Percentiles rank a stretch among this genome's conserved stretches.
Conservation (phyloP, 92 coral and sea anemone genomes). For the Hydrozoanthus gracilis region DNA sequence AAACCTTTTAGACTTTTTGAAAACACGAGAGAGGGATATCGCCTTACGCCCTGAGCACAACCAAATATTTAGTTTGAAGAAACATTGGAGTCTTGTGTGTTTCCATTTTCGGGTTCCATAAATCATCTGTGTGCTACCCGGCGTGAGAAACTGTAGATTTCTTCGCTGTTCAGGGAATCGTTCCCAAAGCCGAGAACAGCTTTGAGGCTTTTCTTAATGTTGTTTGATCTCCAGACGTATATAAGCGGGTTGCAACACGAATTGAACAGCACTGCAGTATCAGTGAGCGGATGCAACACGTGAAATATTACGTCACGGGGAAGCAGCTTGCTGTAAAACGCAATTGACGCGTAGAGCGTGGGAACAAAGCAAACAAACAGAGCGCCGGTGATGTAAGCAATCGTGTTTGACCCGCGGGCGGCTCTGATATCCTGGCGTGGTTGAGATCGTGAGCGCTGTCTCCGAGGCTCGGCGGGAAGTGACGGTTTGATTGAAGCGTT, state of each 20-base stretch:
- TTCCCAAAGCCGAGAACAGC: constrained; percentile 32
- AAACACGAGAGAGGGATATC: too few relatives aligned
- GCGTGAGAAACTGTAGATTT: background rate
- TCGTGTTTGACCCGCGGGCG: constrained; percentile 61
- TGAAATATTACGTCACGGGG: constrained; percentile 57
- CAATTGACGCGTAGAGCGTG: constrained; percentile 54
- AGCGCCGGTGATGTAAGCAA: constrained; percentile 65
- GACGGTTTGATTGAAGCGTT: background rate
- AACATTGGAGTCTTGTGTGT: background rate
- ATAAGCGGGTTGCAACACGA: constrained; percentile 74
- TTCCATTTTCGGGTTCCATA: background rate
- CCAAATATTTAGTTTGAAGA: too few relatives aligned
- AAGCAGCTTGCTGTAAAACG: constrained; percentile 32
- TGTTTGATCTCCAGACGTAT: constrained; percentile 73
- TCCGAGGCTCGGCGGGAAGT: background rate
- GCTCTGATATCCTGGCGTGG: constrained; percentile 5
- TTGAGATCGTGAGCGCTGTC: background rate
- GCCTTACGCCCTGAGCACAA: background rate
- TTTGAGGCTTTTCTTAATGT: constrained; percentile 63
- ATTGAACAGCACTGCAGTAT: constrained; percentile 65
- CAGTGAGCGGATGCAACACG: constrained; percentile 76
- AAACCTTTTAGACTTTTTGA: too few relatives aligned
- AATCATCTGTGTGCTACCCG: background rate
- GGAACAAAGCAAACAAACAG: constrained; percentile 72
- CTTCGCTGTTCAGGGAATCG: background rate